Percentiles rank a stretch among this genome's conserved stretches.
These are phyloP conservation scores for Baryphthengus martii DNA, from an alignment of 2,113 vertebrate species.

Conservation along the genomic window DNA sequence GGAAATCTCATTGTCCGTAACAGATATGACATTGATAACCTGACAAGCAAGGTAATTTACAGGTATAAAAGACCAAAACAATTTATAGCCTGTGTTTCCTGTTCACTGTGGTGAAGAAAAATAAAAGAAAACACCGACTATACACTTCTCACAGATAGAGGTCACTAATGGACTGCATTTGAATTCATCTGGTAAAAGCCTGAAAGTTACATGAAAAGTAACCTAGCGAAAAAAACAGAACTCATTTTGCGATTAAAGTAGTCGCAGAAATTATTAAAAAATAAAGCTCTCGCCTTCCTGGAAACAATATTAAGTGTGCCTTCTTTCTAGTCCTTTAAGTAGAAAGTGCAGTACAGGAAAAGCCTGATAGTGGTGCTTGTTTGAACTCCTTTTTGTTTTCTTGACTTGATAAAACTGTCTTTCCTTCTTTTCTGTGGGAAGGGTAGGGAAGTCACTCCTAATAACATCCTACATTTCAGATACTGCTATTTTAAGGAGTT, in stretches of 20 bases:
- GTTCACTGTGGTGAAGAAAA: neutral
- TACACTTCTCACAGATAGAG: slow-evolving; percentile 81
- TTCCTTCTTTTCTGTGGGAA: neutral
- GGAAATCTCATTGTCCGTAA: neutral
- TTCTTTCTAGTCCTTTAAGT: slow-evolving; percentile 33
- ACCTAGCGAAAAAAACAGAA: slow-evolving; percentile 67
- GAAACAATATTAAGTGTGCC: slow-evolving; percentile 38
- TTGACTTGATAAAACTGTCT: neutral
- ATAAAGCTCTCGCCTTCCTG: slow-evolving; percentile 36
- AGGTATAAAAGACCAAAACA: slow-evolving; percentile 19
- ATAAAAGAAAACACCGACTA: slow-evolving; percentile 7
- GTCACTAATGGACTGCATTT: slow-evolving; percentile 84
- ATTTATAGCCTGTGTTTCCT: neutral
- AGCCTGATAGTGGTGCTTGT: neutral
- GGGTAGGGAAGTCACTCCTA: slow-evolving; percentile 4
- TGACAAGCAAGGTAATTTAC: neutral
- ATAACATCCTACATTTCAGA: neutral
- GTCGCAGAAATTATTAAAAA: slow-evolving; percentile 29
- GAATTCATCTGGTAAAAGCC: slow-evolving; percentile 66
- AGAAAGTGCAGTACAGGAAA: neutral
- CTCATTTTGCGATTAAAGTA: slow-evolving; percentile 63
- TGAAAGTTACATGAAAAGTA: slow-evolving; percentile 74
- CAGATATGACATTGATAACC: neutral
- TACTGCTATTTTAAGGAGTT: slow-evolving; percentile 46
- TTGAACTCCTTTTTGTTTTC: slow-evolving; percentile 39